Base-by-base conservation (phyloP, 2,888 invertebrate genomes). In the Spatulosminthurus flaviceps region DNA sequence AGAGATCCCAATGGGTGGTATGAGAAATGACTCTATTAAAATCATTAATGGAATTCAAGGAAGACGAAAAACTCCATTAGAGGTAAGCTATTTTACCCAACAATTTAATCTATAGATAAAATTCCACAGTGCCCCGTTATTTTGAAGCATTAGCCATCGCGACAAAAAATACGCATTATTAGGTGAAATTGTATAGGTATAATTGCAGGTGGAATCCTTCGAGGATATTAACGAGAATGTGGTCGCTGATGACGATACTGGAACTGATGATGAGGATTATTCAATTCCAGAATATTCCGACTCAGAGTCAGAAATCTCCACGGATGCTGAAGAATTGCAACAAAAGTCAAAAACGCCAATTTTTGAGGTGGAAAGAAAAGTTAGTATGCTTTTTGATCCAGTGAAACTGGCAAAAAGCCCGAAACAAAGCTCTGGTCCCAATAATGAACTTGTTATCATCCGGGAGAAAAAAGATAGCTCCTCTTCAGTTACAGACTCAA, bases 241-340 rank as follows among this genome's bases (percentile, higher is more conserved):
- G 26, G 24, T 26, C 7, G 22, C 64, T 11, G 64, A 64, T 9
- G 64, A 26, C 9, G 64, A 64, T 26, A 64, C 64, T 2, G 64
- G 64, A 22, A 64, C 64, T 11, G 64, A 64, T 16, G 64, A 64
- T n/a, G 64, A 64, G 24, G 64, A 64, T 16, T 64, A 64, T 24
- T 64, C 64, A 22, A 64, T 64, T 16, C 64, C 64, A 9, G 64
- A 64, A 64, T 64, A 64, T 24, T 64, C 64, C 9, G 64, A 64
- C 13, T 64, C 64, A 4, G 64, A 51, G 16, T 51, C 51, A 2
- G 16, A 2, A 19, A 13, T 51, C 1, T 51, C 51, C 16, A n/a
- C 16, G 2, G 51, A 51, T 2, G 51, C 16, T 2, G 19, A n/a
- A 19, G 51, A n/a, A 19, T 2, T 19, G 16, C 9, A 2, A 9